Evolutionary conservation across 2,888 invertebrate genomes (phyloP).

Genomic region (Tinea pellionella): DNA sequence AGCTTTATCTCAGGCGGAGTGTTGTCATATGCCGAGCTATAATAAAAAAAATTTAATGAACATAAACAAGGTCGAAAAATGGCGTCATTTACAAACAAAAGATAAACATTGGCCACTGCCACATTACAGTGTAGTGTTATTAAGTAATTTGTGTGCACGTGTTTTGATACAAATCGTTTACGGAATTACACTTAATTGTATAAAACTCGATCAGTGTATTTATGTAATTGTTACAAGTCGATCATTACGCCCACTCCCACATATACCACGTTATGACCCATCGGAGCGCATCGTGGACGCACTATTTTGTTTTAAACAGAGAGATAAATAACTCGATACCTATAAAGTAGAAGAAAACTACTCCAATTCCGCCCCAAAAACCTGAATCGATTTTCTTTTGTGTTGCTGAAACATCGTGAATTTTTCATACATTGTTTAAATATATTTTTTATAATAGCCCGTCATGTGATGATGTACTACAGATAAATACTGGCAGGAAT

Average conservation of each 20-base stretch:
- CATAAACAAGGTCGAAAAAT: neutral
- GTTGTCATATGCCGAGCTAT: too few relatives aligned
- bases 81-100: neutral
- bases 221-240: slow-evolving; percentile 6
- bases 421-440: too few relatives aligned
- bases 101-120: neutral
- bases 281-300: neutral
- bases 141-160: neutral
- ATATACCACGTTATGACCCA: neutral
- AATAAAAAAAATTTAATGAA: neutral
- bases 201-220: neutral
- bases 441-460: too few relatives aligned
- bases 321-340: too few relatives aligned
- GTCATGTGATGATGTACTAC: too few relatives aligned
- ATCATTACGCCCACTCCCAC: slow-evolving; percentile 5
- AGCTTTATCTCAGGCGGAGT: too few relatives aligned
- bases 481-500: too few relatives aligned
- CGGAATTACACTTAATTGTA: neutral
- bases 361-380: too few relatives aligned
- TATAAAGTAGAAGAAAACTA: too few relatives aligned
- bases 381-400: too few relatives aligned
- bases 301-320: too few relatives aligned
- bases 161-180: neutral
- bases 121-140: neutral
- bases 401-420: too few relatives aligned